Evolutionary conservation across 1,140 invertebrate genomes (phyloP), one percentile per base, ranked within the genome.

Genomic region (Drosophila sulfurigaster): DNA sequence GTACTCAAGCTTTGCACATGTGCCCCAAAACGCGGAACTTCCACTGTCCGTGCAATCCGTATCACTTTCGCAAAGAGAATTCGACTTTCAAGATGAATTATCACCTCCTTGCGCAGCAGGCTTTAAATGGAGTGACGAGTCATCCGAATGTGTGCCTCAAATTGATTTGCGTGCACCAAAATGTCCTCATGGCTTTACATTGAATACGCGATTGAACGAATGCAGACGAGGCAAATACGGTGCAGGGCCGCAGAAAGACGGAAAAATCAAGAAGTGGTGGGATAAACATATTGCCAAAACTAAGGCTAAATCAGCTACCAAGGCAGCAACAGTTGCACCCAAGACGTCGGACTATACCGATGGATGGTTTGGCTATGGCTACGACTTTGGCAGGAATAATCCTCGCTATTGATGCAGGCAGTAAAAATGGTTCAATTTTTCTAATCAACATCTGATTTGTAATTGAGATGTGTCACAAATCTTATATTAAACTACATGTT

Each of bases 341-440:
- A 41, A 13, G 38, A 72, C 43, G 1, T 62, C 66, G 0, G 4
- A 2, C 10, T 60, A 74, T 10, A 66, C 64, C 3, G 63, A 32
- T 1, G 20, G 25, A 0, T 72, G 57, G 57, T 72, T 5, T 13
- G 69, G 68, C 5, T 76, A 76, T 13, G 68, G 74, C 20, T 35
- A 56, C 5, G 59, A 62, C 35, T 58, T 11, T 41, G 69, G 46
- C 16, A 30, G 11, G 6, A 15, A 64, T 30, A 7, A 64, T 5
- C 15, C 38, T 2, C 49, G 46, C 32, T 63, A 58, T 38, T 63
- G n/a, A 38, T 13, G 3, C 20, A 11, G 4, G 15, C 3, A 25
- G 15, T 1, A 10, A 51, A 2, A 20, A 28, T 25, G 3, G 0
- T 25, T 25, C 0, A 25, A 3, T 4, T 25, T 25, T 25, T 25